Conservation (phyloP, 2,113 vertebrate species). For the Phasianus colchicus region DNA sequence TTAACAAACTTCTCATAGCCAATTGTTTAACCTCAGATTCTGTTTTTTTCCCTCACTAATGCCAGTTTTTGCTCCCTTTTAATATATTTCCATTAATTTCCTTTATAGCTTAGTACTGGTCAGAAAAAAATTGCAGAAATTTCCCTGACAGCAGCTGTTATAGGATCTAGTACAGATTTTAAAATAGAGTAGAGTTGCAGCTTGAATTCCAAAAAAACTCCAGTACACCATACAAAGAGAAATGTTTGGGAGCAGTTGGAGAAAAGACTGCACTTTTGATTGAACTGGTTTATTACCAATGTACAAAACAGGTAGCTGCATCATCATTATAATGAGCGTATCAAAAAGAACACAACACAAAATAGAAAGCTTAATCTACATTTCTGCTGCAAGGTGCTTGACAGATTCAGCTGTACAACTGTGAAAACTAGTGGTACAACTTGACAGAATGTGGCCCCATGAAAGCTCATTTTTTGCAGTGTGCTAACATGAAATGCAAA, state of each 20-base stretch:
- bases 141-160: constrained; percentile 54
- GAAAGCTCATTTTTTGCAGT: not conserved
- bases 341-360: not conserved
- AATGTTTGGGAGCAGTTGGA: constrained; percentile 33
- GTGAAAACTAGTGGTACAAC: not conserved
- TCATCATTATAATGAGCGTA: not conserved
- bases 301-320: constrained; percentile 34
- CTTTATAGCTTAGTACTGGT: constrained; percentile 17
- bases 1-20: not conserved
- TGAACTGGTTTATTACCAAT: constrained; percentile 14
- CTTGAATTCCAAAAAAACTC: constrained; percentile 5
- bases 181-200: constrained; percentile 24
- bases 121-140: constrained; percentile 60
- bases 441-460: not conserved
- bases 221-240: not conserved
- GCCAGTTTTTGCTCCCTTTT: not conserved
- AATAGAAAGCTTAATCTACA: not conserved
- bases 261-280: constrained; percentile 11
- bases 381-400: not conserved
- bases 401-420: not conserved
- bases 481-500: not conserved
- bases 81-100: constrained; percentile 45
- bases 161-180: constrained; percentile 14
- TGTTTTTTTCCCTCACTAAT: not conserved
- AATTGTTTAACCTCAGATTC: not conserved